Percentiles rank a stretch among this genome's conserved stretches.
Evolutionary conservation across 2,797 vertebrate genomes (phyloP).

Genomic region (Semotilus atromaculatus): DNA sequence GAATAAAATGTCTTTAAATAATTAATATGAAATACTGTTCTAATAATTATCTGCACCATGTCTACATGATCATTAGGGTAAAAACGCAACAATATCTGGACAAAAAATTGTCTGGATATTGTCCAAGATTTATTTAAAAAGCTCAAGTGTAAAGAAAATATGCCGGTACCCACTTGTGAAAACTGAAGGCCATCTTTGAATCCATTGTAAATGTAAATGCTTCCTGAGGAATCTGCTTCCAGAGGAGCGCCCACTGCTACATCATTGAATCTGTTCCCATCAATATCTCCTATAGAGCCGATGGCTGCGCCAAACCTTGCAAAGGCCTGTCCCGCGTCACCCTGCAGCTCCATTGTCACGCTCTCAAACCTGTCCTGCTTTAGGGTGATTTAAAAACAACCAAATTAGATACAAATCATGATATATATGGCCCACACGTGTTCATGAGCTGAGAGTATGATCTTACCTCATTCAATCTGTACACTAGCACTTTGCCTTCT

Average conservation of each 20-base stretch:
- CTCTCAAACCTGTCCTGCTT: slow-evolving; percentile 52
- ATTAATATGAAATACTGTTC: background rate
- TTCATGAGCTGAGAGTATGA: background rate
- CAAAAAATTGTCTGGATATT: background rate
- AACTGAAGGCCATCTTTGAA: slow-evolving; percentile 44
- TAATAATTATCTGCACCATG: background rate
- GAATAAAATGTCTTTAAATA: background rate
- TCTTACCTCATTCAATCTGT: slow-evolving; percentile 69
- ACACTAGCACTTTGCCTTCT: slow-evolving; percentile 81
- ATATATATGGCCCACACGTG: background rate
- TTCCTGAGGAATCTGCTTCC: slow-evolving; percentile 70
- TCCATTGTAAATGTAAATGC: slow-evolving; percentile 79
- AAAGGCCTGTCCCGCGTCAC: slow-evolving; percentile 57
- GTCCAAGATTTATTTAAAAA: background rate
- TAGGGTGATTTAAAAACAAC: background rate
- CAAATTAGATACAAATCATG: background rate
- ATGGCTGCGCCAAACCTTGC: slow-evolving; percentile 80
- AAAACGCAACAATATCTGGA: background rate
- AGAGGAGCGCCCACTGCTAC: slow-evolving; percentile 78
- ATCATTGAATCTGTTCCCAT: slow-evolving; percentile 71
- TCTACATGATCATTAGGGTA: background rate
- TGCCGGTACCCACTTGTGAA: slow-evolving; percentile 72
- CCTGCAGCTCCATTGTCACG: slow-evolving; percentile 49
- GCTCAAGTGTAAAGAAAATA: background rate
- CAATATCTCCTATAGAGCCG: slow-evolving; percentile 74